Percentiles rank a stretch among this genome's conserved stretches.
phyloP scores from a whole-genome alignment of 2,888 invertebrate genomes.

The Orthonevra nobilis region DNA sequence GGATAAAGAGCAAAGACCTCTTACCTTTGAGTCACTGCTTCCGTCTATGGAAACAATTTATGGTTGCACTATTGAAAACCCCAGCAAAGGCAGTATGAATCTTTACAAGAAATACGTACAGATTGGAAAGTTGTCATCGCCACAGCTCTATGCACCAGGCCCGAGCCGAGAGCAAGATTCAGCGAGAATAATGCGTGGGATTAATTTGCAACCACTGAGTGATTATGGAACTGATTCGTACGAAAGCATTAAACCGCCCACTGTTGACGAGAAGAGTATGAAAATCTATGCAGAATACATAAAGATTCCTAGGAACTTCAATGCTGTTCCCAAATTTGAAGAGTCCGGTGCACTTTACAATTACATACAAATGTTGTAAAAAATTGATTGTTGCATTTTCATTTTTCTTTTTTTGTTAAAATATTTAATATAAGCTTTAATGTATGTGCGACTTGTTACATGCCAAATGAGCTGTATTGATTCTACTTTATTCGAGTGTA shows the following conservation, averaged over 20 bases:
- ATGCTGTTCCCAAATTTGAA: constrained; percentile 75
- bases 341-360: constrained; percentile 73
- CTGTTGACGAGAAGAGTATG: constrained; percentile 75
- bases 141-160: constrained; percentile 49
- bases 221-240: constrained; percentile 77
- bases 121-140: constrained; percentile 75
- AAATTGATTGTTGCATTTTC: not conserved
- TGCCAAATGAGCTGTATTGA: too few relatives aligned
- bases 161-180: constrained; percentile 73
- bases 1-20: constrained; percentile 70
- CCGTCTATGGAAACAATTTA: constrained; percentile 78
- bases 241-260: constrained; percentile 76
- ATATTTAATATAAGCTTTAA: too few relatives aligned
- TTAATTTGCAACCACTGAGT: constrained; percentile 75
- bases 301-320: constrained; percentile 75
- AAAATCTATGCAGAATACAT: constrained; percentile 78
- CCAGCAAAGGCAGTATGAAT: constrained; percentile 75
- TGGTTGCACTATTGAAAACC: constrained; percentile 76
- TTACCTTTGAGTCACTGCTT: constrained; percentile 76
- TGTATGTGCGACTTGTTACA: too few relatives aligned
- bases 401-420: not conserved
- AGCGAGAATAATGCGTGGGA: constrained; percentile 74
- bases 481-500: too few relatives aligned
- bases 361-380: constrained; percentile 73
- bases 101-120: constrained; percentile 79